Evolutionary conservation across 2,113 vertebrate genomes (phyloP), one percentile per base, ranked within the genome.

Genomic region (Saiga tatarica): DNA sequence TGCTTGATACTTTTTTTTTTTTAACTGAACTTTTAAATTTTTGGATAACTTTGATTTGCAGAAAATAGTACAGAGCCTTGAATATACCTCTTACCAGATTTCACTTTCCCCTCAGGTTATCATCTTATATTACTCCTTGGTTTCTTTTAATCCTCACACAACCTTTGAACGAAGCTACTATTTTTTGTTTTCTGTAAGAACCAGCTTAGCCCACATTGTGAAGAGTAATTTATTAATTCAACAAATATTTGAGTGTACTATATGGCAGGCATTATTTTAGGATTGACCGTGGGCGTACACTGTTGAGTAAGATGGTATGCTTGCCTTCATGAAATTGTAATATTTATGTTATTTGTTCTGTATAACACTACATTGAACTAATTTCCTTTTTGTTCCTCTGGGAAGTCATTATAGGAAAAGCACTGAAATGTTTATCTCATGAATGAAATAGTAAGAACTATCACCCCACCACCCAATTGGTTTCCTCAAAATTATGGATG

Each of bases 61-160:
- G 62, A 81, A 95, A 88, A 76, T 53, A 30, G 5, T 94, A 28
- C 36, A 87, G 6, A 30, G 5, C 45, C 11, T 10, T 10, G 28
- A 25, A 2, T 62, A 33, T 45, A 57, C 30, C 16, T 10, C 21
- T 89, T 82, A 84, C 12, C 28, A 21, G 14, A 36, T 86, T 94
- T 86, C 28, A 60, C 25, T 94, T 89, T 93, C 23, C 16, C 33
- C 39, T 55, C 19, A 19, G 64, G 21, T 57, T 94, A 47, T 64
- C 21, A 79, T 74, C 50, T 55, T 74, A 60, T 0, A 39, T 93
- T 85, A 84, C 33, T 91, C 28, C 30, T 89, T 92, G 33, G 5
- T 88, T 97, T 93, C n/a, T 85, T 96, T 96, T 87, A 91, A 91
- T 67, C 36, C 10, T 93, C 33, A 89, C 23, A 91, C 60, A 96